A percentile compares a stretch with the other conserved stretches of the same genome.
phyloP scores from a whole-genome alignment of 2,888 invertebrate species.

The Ditula angustiorana region DNA sequence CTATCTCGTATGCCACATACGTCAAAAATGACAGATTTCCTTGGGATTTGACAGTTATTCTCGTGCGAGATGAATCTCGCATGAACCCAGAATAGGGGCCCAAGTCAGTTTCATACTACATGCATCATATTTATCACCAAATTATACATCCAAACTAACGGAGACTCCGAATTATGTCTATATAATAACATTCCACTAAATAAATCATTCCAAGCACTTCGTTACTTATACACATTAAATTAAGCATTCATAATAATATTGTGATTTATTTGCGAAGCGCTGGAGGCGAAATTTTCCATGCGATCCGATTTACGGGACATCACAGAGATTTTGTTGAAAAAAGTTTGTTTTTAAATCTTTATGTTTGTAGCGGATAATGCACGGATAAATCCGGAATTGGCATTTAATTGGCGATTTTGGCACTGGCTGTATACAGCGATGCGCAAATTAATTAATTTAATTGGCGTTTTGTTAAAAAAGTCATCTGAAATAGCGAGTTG shows the following conservation, averaged over 20 bases:
- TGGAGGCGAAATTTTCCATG: not conserved
- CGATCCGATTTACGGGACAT: not conserved
- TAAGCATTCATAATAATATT: constrained; percentile 18
- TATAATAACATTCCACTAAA: not conserved
- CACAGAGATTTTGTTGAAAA: not conserved
- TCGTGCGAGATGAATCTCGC: no score
- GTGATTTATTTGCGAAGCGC: constrained; percentile 10
- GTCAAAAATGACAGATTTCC: no score
- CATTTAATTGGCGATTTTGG: constrained; percentile 22
- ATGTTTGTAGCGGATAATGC: constrained; percentile 10
- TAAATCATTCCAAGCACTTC: not conserved
- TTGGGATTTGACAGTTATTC: no score
- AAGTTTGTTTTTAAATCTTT: not conserved
- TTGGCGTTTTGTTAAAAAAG: not conserved
- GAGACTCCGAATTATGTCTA: not conserved
- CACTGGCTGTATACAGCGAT: not conserved
- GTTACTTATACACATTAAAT: constrained; percentile 8
- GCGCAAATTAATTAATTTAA: no score
- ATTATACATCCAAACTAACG: constrained; percentile 4
- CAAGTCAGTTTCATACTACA: no score
- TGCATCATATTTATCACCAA: not conserved
- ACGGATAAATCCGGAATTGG: constrained; percentile 14
- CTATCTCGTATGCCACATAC: no score
- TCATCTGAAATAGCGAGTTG: not conserved
- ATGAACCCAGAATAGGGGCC: no score